These are phyloP conservation scores for Actinernus sp. DNA, from an alignment of 92 coral and sea anemone species.

Conservation along the genomic window DNA sequence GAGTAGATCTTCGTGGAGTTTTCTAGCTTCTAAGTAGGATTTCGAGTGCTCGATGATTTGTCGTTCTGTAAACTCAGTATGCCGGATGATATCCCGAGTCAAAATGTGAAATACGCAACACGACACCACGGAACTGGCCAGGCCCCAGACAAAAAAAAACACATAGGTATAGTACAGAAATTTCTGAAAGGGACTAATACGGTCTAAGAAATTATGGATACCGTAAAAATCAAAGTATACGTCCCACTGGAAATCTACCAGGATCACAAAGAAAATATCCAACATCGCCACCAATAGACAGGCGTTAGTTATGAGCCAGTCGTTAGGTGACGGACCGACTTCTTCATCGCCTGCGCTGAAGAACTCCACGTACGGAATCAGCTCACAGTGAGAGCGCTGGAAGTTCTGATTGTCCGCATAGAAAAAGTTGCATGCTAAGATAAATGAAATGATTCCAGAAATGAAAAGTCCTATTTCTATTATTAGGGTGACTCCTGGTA, in stretches of 20 bases:
- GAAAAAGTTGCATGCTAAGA: constrained; percentile 51
- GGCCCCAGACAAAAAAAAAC: constrained; percentile 40
- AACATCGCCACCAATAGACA: constrained; percentile 25
- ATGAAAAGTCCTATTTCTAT: constrained; percentile 45
- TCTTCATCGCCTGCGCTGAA: constrained; percentile 2
- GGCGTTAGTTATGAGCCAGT: constrained; percentile 47
- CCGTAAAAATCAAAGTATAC: constrained; percentile 69
- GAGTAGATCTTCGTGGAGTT: constrained; percentile 46
- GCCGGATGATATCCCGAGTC: constrained; percentile 61
- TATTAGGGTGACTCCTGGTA: constrained; percentile 47
- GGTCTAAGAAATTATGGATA: constrained; percentile 34
- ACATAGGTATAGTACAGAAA: constrained; percentile 44
- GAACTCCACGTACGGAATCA: constrained; percentile 61
- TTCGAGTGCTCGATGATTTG: constrained; percentile 23
- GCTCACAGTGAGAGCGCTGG: constrained; percentile 35
- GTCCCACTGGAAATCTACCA: constrained; percentile 49
- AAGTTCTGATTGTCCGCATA: constrained; percentile 43
- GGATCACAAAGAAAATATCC: constrained; percentile 34
- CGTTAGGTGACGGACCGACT: constrained; percentile 23
- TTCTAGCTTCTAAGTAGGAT: constrained; percentile 42
- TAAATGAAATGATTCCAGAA: constrained; percentile 50
- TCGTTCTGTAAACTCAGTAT: constrained; percentile 40
- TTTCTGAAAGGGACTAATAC: background rate
- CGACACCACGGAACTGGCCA: constrained; percentile 56
- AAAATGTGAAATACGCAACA: constrained; percentile 63